Evolutionary conservation across 1,140 invertebrate genomes (phyloP).

Genomic region (Drosophila nebulosa): DNA sequence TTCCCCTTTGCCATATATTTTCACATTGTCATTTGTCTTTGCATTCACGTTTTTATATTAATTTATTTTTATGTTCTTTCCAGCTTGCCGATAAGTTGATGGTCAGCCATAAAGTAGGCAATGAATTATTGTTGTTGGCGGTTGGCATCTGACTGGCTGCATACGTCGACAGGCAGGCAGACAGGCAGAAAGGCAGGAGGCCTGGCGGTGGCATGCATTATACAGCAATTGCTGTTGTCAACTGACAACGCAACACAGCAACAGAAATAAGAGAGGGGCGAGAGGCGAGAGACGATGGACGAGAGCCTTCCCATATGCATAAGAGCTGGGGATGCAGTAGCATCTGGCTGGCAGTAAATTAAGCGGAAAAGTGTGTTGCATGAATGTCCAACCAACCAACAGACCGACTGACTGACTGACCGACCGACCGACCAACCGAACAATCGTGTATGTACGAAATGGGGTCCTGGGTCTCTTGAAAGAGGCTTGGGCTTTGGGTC

Average conservation of each 20-base stretch:
- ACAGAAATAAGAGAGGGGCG: not conserved
- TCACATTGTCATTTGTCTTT: not conserved
- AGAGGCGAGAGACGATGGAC: no score
- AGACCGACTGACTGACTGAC: not conserved
- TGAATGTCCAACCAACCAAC: no score
- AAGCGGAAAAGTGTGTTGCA: constrained; percentile 75
- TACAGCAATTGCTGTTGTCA: constrained; percentile 77
- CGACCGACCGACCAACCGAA: constrained; percentile 10
- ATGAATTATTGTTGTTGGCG: constrained; percentile 70
- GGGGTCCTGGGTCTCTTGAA: not conserved
- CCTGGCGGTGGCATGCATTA: constrained; percentile 57
- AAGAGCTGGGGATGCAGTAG: constrained; percentile 5
- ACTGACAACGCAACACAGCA: constrained; percentile 34
- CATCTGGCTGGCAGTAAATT: constrained; percentile 75
- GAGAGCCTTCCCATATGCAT: no score
- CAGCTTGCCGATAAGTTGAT: constrained; percentile 67
- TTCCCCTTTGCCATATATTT: not conserved
- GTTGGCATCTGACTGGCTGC: constrained; percentile 14
- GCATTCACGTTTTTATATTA: not conserved
- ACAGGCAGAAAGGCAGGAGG: no score
- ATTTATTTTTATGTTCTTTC: not conserved
- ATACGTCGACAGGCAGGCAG: constrained; percentile 32
- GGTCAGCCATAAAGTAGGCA: constrained; percentile 68
- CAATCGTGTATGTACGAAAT: not conserved
- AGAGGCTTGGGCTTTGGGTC: not conserved